Conservation (phyloP, 2,113 vertebrate genomes). For the Elephantulus edwardii region DNA sequence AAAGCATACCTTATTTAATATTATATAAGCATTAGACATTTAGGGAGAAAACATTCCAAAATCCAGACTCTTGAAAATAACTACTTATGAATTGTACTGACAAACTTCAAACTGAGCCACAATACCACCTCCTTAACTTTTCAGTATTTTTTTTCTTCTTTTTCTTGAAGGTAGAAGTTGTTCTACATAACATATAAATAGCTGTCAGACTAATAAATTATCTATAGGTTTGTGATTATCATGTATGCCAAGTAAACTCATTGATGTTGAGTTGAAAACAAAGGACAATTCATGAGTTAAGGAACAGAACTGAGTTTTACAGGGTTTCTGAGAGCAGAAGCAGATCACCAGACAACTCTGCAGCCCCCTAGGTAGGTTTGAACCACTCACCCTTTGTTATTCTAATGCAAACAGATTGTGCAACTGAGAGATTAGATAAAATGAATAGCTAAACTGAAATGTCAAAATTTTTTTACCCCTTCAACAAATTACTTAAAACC, state of each 20-base stretch:
- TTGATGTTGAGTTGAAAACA: not conserved
- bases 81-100: not conserved
- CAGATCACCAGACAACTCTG: not conserved
- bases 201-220: not conserved
- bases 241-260: not conserved
- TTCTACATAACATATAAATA: not conserved
- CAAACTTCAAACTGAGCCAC: constrained; percentile 20
- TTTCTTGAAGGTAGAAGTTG: not conserved
- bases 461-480: not conserved
- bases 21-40: not conserved
- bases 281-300: not conserved
- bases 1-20: constrained; percentile 26
- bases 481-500: constrained; percentile 5
- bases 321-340: not conserved
- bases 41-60: not conserved
- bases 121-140: not conserved
- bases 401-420: not conserved
- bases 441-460: not conserved
- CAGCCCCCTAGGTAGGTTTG: not conserved
- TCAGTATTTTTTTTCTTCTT: not conserved
- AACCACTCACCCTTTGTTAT: not conserved
- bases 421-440: not conserved
- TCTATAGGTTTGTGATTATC: not conserved
- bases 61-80: not conserved
- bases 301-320: not conserved